phyloP scores from a whole-genome alignment of 2,888 invertebrate genomes.

The Esperia sulphurella region DNA sequence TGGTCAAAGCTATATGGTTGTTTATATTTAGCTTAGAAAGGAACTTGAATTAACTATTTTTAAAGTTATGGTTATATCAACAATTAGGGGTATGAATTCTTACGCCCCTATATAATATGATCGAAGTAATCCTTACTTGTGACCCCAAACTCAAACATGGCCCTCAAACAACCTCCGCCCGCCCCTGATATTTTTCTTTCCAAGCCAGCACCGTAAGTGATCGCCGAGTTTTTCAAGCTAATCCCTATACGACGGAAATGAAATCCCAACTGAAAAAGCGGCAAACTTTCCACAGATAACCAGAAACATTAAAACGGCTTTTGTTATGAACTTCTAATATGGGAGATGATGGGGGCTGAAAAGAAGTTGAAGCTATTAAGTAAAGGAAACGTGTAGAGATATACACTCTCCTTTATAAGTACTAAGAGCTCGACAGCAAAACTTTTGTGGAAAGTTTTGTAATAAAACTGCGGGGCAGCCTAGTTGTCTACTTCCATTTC shows the following conservation, averaged over 20 bases:
- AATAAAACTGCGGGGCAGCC: constrained; percentile 19
- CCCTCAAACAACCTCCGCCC: no score
- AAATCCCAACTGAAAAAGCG: background rate
- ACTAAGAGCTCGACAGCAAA: constrained; percentile 4
- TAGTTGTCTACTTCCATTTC: constrained; percentile 30
- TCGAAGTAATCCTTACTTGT: no score
- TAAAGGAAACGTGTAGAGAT: constrained; percentile 3
- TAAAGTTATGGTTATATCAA: no score
- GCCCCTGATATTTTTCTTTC: background rate
- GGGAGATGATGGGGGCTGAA: constrained; percentile 7
- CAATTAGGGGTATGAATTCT: no score
- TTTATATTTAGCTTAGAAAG: no score
- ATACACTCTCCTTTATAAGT: background rate
- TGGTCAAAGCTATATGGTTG: no score
- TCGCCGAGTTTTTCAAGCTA: constrained; percentile 1
- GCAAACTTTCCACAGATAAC: constrained; percentile 1
- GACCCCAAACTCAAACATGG: background rate
- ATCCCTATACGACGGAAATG: background rate
- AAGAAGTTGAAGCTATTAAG: constrained; percentile 13
- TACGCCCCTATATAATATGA: no score
- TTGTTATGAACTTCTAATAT: constrained; percentile 7
- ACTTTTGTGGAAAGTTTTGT: constrained; percentile 20
- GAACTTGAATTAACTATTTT: no score
- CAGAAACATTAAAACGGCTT: constrained; percentile 9
- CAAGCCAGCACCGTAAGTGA: background rate